Percentiles rank a stretch among this genome's conserved stretches.
Conservation (phyloP, 1,140 invertebrate species). For the Steinernema khuongi region DNA sequence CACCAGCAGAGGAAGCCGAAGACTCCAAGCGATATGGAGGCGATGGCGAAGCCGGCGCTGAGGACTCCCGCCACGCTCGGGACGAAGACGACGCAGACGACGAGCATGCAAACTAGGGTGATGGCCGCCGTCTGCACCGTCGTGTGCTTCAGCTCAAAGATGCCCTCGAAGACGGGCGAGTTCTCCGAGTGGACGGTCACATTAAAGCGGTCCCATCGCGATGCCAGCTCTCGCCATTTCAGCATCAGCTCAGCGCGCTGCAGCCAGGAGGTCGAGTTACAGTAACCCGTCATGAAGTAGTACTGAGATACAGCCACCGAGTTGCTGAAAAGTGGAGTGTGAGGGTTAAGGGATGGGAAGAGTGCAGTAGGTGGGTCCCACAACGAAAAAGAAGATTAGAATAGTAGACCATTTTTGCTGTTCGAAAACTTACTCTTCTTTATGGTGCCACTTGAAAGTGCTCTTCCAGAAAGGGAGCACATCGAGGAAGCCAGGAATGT, state of each 20-base stretch:
- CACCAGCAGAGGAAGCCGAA: conserved; percentile 90
- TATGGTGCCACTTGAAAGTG: conserved; percentile 25
- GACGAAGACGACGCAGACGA: conserved; percentile 86
- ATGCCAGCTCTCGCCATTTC: conserved; percentile 51
- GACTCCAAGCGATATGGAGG: conserved; percentile 61
- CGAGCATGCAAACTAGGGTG: conserved; percentile 85
- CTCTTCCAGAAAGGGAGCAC: conserved; percentile 13
- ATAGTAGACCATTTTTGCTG: no score
- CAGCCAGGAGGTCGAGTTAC: conserved; percentile 32
- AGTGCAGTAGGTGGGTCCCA: no score
- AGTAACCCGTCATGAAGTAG: conserved; percentile 60
- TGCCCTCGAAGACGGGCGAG: conserved; percentile 78
- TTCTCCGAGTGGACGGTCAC: conserved; percentile 84
- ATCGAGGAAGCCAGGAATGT: conserved; percentile 23
- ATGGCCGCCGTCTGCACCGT: conserved; percentile 84
- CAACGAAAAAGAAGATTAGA: no score
- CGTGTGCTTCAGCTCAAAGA: conserved; percentile 76
- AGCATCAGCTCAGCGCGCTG: conserved; percentile 31
- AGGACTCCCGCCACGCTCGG: conserved; percentile 76
- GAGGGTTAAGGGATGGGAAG: no score
- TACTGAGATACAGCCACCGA: conserved; percentile 70
- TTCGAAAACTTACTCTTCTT: conserved; percentile 27
- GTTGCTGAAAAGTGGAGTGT: conserved; percentile 33
- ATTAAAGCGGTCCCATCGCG: conserved; percentile 71
- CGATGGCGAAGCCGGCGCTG: conserved; percentile 10